Conservation (phyloP, 2,797 vertebrate species). For the Danionella dracula region DNA sequence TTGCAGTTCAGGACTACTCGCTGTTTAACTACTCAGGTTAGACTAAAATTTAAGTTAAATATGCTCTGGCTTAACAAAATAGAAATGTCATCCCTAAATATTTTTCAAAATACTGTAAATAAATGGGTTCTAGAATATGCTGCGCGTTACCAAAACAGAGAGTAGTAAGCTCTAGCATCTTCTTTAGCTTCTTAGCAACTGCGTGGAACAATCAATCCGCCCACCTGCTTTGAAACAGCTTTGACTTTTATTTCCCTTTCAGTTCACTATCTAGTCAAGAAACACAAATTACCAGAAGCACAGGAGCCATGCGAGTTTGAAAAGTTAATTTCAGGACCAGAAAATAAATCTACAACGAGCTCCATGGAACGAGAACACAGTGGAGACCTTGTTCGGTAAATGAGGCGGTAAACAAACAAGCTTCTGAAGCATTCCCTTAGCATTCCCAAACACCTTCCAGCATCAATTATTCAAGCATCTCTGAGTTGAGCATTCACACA, state of each 20-base stretch:
- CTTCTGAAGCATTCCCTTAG: neutral
- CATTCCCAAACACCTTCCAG: neutral
- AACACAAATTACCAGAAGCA: neutral
- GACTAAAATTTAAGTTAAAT: no score
- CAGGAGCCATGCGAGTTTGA: neutral
- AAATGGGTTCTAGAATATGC: no score
- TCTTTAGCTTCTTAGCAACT: conserved; percentile 26
- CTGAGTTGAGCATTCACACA: neutral
- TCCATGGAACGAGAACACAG: conserved; percentile 4
- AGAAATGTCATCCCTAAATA: no score
- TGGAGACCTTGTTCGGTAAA: neutral
- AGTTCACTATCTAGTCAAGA: no score
- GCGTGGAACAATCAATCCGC: conserved; percentile 16
- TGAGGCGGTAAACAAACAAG: conserved; percentile 20
- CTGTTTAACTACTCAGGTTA: no score
- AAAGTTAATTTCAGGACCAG: neutral
- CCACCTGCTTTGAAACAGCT: neutral
- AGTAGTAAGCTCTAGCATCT: conserved; percentile 1
- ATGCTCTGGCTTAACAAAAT: no score
- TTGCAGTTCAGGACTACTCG: no score
- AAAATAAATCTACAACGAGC: neutral
- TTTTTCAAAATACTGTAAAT: no score
- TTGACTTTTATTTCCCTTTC: conserved; percentile 1
- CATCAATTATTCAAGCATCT: neutral
- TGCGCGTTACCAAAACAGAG: no score